phyloP scores from a whole-genome alignment of 2,888 invertebrate genomes.

The Eucriotettix oculatus region DNA sequence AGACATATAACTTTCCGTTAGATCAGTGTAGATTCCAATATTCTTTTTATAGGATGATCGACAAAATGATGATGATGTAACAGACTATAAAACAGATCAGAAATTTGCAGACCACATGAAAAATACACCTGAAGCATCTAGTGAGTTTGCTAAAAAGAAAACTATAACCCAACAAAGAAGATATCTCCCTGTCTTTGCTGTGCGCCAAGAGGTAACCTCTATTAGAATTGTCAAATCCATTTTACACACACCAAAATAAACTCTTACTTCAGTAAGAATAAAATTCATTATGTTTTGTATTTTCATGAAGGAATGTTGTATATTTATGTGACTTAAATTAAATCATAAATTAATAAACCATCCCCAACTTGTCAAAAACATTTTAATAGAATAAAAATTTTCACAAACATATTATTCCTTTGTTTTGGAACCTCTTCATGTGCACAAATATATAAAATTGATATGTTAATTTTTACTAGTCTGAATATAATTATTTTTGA shows the following conservation, averaged over 20 bases:
- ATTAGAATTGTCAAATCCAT: background rate
- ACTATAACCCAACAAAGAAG: constrained; percentile 74
- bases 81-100: constrained; percentile 83
- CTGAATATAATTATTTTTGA: background rate
- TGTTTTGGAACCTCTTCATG: no score
- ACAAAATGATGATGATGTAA: constrained; percentile 47
- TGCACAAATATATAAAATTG: background rate
- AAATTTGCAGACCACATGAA: constrained; percentile 94
- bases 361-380: background rate
- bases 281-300: no score
- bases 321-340: background rate
- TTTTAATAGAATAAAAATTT: background rate
- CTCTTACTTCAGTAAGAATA: no score
- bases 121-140: constrained; percentile 41
- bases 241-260: no score
- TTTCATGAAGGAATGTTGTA: no score
- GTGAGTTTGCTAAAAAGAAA: constrained; percentile 75
- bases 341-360: background rate
- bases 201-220: constrained; percentile 55
- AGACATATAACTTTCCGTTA: background rate
- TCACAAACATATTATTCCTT: background rate
- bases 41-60: constrained; percentile 24
- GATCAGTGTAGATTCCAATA: background rate
- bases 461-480: background rate
- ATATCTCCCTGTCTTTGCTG: constrained; percentile 89